A percentile compares a stretch with the other conserved stretches of the same genome.
phyloP scores from a whole-genome alignment of 2,888 invertebrate species.

The Caenorhabditis japonica region DNA sequence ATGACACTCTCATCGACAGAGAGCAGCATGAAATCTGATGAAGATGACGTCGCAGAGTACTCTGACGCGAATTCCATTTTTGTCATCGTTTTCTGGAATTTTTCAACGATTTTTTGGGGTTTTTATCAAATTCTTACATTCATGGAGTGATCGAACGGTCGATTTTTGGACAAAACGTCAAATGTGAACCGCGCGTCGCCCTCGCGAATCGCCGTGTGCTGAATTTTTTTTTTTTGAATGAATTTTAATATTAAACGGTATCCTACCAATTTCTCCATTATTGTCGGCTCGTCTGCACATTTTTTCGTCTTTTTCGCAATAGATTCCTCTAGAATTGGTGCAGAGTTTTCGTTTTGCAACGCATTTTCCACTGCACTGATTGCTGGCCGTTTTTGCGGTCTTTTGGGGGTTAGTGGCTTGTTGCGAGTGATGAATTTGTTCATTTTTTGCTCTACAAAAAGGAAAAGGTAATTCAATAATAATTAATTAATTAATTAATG shows the following conservation, averaged over 20 bases:
- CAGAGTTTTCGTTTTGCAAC: too few relatives aligned
- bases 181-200: constrained; percentile 27
- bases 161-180: constrained; percentile 38
- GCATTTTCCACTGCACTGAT: neutral
- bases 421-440: constrained; percentile 31
- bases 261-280: constrained; percentile 33
- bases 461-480: constrained; percentile 1
- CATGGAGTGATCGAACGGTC: constrained; percentile 47
- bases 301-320: neutral
- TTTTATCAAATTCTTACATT: constrained; percentile 20
- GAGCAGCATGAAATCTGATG: constrained; percentile 42
- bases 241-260: constrained; percentile 1
- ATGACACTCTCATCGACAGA: constrained; percentile 41
- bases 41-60: neutral
- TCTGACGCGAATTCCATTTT: constrained; percentile 32
- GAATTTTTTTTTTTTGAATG: neutral
- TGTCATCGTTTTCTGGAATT: constrained; percentile 47
- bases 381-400: neutral
- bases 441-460: constrained; percentile 18
- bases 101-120: neutral
- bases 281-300: constrained; percentile 18
- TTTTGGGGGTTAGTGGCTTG: constrained; percentile 13
- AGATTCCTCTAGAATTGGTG: too few relatives aligned
- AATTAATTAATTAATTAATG: neutral
- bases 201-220: constrained; percentile 29